Evolutionary conservation across 2,888 invertebrate species (phyloP).

Genomic region (Spisula subtruncata): DNA sequence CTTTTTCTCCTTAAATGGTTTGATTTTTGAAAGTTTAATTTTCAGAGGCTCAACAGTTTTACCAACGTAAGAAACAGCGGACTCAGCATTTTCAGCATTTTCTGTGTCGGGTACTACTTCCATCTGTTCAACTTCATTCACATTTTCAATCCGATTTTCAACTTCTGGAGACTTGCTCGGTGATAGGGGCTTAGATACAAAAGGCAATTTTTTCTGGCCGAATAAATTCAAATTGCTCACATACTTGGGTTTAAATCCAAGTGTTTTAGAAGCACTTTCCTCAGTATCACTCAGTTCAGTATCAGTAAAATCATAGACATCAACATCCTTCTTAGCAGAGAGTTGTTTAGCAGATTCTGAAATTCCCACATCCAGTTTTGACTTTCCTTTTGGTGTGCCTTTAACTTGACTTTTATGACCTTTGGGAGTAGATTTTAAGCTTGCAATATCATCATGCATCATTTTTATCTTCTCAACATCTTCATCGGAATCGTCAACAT

Average conservation of each 20-base stretch:
- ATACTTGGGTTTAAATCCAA: constrained; percentile 67
- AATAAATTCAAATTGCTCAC: constrained; percentile 60
- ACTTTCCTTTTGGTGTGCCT: constrained; percentile 35
- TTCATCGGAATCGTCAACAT: constrained; percentile 68
- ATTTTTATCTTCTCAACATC: constrained; percentile 48
- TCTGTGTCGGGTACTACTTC: constrained; percentile 28
- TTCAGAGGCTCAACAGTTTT: constrained; percentile 71
- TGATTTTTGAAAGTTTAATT: constrained; percentile 69
- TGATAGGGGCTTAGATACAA: constrained; percentile 57
- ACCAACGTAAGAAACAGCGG: constrained; percentile 58
- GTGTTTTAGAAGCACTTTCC: constrained; percentile 53
- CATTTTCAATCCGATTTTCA: constrained; percentile 23
- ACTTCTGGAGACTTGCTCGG: constrained; percentile 22
- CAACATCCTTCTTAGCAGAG: constrained; percentile 56
- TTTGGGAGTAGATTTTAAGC: constrained; percentile 42
- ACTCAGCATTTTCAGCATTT: constrained; percentile 39
- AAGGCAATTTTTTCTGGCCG: constrained; percentile 56
- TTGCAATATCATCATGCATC: constrained; percentile 1
- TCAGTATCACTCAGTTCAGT: constrained; percentile 68
- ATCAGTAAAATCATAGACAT: constrained; percentile 69
- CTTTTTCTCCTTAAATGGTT: constrained; percentile 67
- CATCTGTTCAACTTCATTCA: not conserved
- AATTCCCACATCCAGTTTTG: constrained; percentile 17
- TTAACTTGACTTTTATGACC: constrained; percentile 30
- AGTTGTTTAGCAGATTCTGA: not conserved